A percentile compares a stretch with the other conserved stretches of the same genome.
Evolutionary conservation across 2,113 vertebrate genomes (phyloP).

Genomic region (Gasterosteus nipponicus): DNA sequence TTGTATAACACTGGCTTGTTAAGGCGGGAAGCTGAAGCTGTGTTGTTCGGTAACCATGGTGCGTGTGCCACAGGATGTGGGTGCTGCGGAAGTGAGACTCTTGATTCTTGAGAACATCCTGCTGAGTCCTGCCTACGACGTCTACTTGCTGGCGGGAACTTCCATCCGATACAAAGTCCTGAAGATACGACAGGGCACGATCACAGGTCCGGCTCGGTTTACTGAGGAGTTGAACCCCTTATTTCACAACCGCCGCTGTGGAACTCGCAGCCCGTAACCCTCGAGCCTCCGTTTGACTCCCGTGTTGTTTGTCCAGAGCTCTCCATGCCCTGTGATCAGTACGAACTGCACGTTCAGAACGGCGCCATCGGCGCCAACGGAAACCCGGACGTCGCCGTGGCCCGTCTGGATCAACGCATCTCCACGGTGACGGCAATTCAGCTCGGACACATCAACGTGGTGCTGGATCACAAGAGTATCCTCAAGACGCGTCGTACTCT

Average conservation of each 20-base stretch:
- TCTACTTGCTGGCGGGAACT: slow-evolving; percentile 92
- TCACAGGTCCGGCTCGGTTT: slow-evolving; percentile 84
- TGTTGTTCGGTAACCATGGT: slow-evolving; percentile 56
- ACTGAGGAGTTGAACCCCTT: background rate
- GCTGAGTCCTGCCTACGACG: slow-evolving; percentile 88
- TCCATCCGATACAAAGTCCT: slow-evolving; percentile 91
- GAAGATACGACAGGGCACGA: slow-evolving; percentile 93
- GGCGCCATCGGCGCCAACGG: slow-evolving; percentile 72
- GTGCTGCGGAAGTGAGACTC: slow-evolving; percentile 91
- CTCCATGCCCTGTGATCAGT: slow-evolving; percentile 91
- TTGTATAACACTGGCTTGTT: slow-evolving; percentile 15
- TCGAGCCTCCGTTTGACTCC: background rate
- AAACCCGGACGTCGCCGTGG: slow-evolving; percentile 76
- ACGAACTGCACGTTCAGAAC: slow-evolving; percentile 92
- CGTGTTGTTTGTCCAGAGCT: slow-evolving; percentile 80
- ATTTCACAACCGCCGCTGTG: background rate
- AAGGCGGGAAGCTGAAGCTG: slow-evolving; percentile 33
- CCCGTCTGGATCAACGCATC: slow-evolving; percentile 83
- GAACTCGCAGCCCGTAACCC: background rate
- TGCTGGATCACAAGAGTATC: slow-evolving; percentile 85
- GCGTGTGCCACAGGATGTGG: slow-evolving; percentile 86
- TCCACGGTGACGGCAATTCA: slow-evolving; percentile 77
- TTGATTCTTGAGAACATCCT: slow-evolving; percentile 97
- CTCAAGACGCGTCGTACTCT: slow-evolving; percentile 55
- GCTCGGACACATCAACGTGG: slow-evolving; percentile 80